These are phyloP conservation scores for Magallana angulata DNA, from an alignment of 1,140 invertebrate species.

Conservation along the genomic window DNA sequence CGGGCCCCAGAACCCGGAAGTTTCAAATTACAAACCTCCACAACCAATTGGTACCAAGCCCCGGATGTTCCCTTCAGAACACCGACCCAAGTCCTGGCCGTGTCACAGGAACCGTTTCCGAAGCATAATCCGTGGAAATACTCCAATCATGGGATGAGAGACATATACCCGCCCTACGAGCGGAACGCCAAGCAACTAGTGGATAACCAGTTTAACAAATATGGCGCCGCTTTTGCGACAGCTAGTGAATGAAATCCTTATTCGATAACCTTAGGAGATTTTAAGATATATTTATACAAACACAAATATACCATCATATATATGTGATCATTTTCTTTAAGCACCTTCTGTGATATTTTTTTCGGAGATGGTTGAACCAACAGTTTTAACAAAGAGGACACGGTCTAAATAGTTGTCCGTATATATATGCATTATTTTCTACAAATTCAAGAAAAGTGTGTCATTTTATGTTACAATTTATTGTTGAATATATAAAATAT, in stretches of 20 bases:
- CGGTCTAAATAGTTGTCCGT: neutral
- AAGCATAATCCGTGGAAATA: constrained; percentile 74
- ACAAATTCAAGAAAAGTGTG: too few relatives aligned
- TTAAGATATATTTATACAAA: neutral
- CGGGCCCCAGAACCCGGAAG: constrained; percentile 47
- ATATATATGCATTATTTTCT: too few relatives aligned
- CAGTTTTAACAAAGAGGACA: neutral
- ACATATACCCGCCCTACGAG: constrained; percentile 72
- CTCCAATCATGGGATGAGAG: constrained; percentile 67
- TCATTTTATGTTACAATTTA: too few relatives aligned
- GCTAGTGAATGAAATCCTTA: constrained; percentile 8
- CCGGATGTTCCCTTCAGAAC: constrained; percentile 61
- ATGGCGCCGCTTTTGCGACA: constrained; percentile 63
- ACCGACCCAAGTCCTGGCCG: constrained; percentile 70
- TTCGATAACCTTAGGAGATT: neutral
- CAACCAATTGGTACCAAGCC: constrained; percentile 63
- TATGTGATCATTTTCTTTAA: neutral
- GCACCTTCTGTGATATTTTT: neutral
- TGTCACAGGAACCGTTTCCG: constrained; percentile 72
- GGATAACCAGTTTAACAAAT: constrained; percentile 69
- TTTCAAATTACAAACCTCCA: constrained; percentile 61
- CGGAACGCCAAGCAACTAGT: constrained; percentile 57
- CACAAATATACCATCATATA: too few relatives aligned
- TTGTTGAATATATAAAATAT: too few relatives aligned
- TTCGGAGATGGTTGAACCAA: too few relatives aligned